Evolutionary conservation across 2,113 vertebrate genomes (phyloP), one percentile per base, ranked within the genome.

Genomic region (Xenopus laevis): DNA sequence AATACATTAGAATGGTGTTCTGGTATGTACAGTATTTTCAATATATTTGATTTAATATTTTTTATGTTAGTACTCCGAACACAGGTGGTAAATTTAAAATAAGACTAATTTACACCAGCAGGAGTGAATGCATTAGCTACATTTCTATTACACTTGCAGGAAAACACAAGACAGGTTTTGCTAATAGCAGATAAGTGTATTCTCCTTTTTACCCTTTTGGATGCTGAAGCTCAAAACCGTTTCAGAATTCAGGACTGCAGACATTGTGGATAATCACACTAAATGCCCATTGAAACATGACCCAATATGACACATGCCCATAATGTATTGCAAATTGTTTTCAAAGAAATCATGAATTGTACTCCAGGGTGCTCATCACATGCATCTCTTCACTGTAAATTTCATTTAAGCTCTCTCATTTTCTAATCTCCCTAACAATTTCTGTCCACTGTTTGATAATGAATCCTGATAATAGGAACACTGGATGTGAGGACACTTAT

Each of bases 401-500:
- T 83, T 83, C 12, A 81, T 81, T 85, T 85, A 67, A 55, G 82
- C 18, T 20, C 58, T 85, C 61, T 79, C 27, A 15, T 87, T 88
- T 86, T 82, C 77, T 78, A 59, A 84, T 80, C 47, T 70, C 46
- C 81, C 68, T 89, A 86, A 89, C 84, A 81, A 77, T 84, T 82
- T 82, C 79, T 85, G 79, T 78, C 78, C 0, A 1, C 79, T 84
- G 85, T 84, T 52, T 88, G 81, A 83, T 85, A 90, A 90, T 91
- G 91, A 88, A 90, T 92, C 80, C 79, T 82, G 85, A 86, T 89
- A 91, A 91, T 66, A 45, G 13, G 80, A 85, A 79, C 83, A 83
- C 74, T 83, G 82, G 74, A 84, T 84, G 82, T 81, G 84, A 86
- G 79, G 74, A 81, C 79, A 81, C 79, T 84, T 90, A 85, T 88